A percentile compares a stretch with the other conserved stretches of the same genome.
phyloP scores from a whole-genome alignment of 2,113 vertebrate genomes.

The Heliornis fulica region DNA sequence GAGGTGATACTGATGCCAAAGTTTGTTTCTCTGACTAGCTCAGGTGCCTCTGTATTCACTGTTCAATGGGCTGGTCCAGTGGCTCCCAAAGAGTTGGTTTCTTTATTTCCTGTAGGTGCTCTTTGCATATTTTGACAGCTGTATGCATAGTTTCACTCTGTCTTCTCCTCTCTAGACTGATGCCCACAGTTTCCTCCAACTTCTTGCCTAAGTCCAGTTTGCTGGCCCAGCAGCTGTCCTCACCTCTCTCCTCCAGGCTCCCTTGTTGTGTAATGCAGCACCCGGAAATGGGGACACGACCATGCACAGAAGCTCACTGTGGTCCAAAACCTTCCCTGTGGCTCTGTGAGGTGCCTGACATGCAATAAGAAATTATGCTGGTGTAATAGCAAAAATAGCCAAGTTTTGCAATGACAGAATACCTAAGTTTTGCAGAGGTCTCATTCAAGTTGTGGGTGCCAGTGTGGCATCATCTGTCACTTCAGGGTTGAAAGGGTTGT shows the following conservation, averaged over 20 bases:
- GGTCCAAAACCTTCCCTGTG: background rate
- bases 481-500: background rate
- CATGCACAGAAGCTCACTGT: background rate
- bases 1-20: background rate
- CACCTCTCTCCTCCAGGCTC: accelerated
- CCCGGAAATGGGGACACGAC: background rate
- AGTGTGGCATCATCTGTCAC: background rate
- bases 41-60: background rate
- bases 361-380: accelerated
- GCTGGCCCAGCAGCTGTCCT: background rate
- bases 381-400: background rate
- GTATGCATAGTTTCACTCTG: background rate
- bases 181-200: background rate
- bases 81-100: background rate
- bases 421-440: background rate
- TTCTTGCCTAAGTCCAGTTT: background rate
- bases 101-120: background rate
- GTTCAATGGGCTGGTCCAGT: background rate
- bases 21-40: background rate
- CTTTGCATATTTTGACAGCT: background rate
- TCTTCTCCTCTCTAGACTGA: background rate
- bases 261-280: background rate
- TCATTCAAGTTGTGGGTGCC: accelerated
- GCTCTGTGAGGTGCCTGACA: accelerated
- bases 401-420: background rate